Evolutionary conservation across 2,113 vertebrate genomes (phyloP).

Genomic region (Platycercus adscitus): DNA sequence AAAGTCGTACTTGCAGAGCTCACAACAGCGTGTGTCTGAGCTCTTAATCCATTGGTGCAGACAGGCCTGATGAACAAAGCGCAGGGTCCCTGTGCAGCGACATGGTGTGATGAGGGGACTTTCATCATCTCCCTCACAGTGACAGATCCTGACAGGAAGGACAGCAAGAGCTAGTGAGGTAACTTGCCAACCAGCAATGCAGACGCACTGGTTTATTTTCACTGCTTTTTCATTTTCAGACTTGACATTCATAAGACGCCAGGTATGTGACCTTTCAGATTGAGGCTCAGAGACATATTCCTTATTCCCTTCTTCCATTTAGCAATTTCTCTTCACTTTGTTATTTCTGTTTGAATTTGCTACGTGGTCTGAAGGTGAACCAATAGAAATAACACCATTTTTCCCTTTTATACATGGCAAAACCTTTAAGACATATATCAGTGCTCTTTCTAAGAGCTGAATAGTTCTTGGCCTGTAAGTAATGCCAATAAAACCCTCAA

Average conservation of each 20-base stretch:
- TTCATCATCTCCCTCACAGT: slow-evolving; percentile 97
- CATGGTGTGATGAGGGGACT: slow-evolving; percentile 94
- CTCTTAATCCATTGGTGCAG: slow-evolving; percentile 99
- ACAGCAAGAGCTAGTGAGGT: slow-evolving; percentile 37
- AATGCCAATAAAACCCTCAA: not conserved
- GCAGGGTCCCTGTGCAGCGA: slow-evolving; percentile 91
- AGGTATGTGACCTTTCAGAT: not conserved
- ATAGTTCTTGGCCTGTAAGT: not conserved
- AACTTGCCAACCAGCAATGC: not conserved
- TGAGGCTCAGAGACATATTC: not conserved
- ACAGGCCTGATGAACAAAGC: slow-evolving; percentile 94
- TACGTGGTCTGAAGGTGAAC: not conserved
- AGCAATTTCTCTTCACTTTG: not conserved
- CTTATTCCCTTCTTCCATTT: not conserved
- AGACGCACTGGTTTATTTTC: not conserved
- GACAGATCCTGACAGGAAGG: slow-evolving; percentile 90
- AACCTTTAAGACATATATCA: slow-evolving; percentile 8
- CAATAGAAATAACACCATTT: not conserved
- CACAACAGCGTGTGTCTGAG: slow-evolving; percentile 95
- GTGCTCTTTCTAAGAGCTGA: not conserved
- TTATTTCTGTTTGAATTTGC: slow-evolving; percentile 9
- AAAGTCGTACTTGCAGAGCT: slow-evolving; percentile 98
- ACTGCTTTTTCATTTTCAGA: not conserved
- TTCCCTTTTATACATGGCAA: not conserved
- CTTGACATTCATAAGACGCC: not conserved